Percentiles rank a stretch among this genome's conserved stretches.
phyloP scores from a whole-genome alignment of 2,888 invertebrate species.

The Cerastoderma edule region DNA sequence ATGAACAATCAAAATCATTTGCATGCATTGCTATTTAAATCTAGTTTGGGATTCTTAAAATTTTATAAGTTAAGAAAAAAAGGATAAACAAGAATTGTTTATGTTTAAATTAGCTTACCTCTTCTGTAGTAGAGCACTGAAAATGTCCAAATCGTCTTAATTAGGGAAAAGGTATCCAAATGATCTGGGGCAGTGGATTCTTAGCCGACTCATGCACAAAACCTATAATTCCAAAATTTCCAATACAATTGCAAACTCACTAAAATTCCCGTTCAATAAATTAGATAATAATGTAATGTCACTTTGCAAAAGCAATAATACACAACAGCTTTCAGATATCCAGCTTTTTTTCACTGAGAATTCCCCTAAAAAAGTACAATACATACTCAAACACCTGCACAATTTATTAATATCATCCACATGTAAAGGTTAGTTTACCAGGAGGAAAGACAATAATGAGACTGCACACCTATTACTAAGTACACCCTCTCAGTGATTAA shows the following conservation, averaged over 20 bases:
- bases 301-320: neutral
- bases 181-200: slow-evolving; percentile 14
- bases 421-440: neutral
- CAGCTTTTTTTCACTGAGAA: too few relatives aligned
- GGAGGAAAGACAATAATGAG: too few relatives aligned
- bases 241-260: slow-evolving; percentile 20
- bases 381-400: neutral
- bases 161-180: slow-evolving; percentile 22
- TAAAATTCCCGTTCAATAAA: neutral
- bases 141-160: slow-evolving; percentile 9
- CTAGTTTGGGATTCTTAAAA: too few relatives aligned
- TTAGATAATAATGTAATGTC: neutral
- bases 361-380: too few relatives aligned
- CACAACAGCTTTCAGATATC: neutral
- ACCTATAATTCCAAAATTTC: slow-evolving; percentile 31
- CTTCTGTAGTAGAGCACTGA: too few relatives aligned
- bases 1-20: too few relatives aligned
- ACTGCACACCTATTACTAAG: too few relatives aligned
- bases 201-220: slow-evolving; percentile 25
- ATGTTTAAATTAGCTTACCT: too few relatives aligned
- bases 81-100: too few relatives aligned
- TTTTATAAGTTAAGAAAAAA: too few relatives aligned
- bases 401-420: neutral
- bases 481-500: neutral
- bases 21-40: too few relatives aligned